These are phyloP conservation scores for Acrobasis consociella DNA, from an alignment of 2,888 invertebrate genomes.

Conservation along the genomic window DNA sequence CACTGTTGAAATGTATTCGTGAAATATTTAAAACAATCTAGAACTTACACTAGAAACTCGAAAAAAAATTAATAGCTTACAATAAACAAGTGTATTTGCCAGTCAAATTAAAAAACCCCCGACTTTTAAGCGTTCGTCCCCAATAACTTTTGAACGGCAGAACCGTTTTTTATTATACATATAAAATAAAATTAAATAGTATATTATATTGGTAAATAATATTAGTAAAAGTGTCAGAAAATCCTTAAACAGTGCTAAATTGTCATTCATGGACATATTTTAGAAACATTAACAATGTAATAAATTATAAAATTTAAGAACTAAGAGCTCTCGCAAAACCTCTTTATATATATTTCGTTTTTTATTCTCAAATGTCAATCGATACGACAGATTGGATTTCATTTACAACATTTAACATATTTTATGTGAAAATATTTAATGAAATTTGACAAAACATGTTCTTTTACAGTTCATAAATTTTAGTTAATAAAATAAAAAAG, in stretches of 20 bases:
- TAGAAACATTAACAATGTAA: background rate
- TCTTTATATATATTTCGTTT: background rate
- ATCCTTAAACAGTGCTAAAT: too few species aligned
- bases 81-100: background rate
- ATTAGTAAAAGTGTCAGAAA: too few species aligned
- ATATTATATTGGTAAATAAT: too few species aligned
- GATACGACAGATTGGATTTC: background rate
- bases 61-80: background rate
- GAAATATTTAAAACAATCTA: background rate
- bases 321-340: background rate
- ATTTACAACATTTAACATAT: background rate
- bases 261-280: background rate
- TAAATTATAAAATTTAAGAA: background rate
- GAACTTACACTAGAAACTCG: background rate
- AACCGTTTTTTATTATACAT: too few species aligned
- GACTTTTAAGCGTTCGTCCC: too few species aligned
- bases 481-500: background rate
- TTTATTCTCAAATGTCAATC: background rate
- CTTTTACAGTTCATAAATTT: background rate
- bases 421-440: background rate
- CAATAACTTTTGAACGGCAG: too few species aligned
- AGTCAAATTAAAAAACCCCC: too few species aligned
- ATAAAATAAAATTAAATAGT: too few species aligned
- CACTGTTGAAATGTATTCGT: conserved; percentile 10
- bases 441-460: background rate